Conservation (phyloP, 2,113 vertebrate species). For the Vulpes ferrilata region DNA sequence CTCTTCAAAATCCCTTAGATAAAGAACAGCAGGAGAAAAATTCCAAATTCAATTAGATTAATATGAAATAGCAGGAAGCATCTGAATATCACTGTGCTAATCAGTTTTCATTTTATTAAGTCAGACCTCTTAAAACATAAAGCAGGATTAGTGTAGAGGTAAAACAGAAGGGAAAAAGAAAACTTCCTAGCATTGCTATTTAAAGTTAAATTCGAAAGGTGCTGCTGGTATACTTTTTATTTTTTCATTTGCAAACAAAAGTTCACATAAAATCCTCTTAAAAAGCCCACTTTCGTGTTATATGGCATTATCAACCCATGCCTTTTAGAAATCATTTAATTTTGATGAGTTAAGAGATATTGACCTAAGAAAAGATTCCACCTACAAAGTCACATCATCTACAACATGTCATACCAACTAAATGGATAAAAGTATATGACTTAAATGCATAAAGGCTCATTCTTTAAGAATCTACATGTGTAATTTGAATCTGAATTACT, state of each 20-base stretch:
- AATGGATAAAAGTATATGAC: background rate
- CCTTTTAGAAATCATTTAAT: background rate
- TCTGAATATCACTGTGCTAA: background rate
- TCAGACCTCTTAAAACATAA: conserved; percentile 14
- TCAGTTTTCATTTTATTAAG: background rate
- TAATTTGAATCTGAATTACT: background rate
- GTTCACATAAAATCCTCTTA: conserved; percentile 13
- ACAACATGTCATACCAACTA: background rate
- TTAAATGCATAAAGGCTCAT: background rate
- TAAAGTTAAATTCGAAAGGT: conserved; percentile 43
- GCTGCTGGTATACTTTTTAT: background rate
- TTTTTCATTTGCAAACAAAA: conserved; percentile 46
- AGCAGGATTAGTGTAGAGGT: background rate
- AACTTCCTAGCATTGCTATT: background rate
- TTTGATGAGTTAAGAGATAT: background rate
- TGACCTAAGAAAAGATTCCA: background rate
- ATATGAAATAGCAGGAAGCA: background rate
- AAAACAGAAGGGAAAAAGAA: conserved; percentile 11
- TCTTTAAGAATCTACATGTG: background rate
- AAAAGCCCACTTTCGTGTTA: background rate
- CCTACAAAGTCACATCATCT: background rate
- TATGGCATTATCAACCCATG: background rate
- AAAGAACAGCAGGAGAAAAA: background rate
- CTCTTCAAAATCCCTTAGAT: conserved; percentile 53
- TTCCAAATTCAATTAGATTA: background rate